Base-by-base conservation (phyloP, 2,888 invertebrate genomes). In the Tanytarsus gracilentus region DNA sequence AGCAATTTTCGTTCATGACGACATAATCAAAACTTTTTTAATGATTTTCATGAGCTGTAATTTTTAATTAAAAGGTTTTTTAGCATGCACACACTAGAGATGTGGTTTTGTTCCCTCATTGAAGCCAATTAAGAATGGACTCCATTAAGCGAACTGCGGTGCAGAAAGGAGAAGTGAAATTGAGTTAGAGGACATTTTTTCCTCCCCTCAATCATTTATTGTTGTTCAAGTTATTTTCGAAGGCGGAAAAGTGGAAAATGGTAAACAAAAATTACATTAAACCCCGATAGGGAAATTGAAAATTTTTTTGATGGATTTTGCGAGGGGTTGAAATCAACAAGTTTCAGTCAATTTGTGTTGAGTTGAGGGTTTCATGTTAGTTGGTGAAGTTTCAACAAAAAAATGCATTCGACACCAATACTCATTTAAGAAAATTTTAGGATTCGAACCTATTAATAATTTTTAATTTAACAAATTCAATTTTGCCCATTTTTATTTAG, bases 1-100 rank as follows among this genome's bases (percentile, higher is more conserved):
- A 21, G 27, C 21, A 8, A 14, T 14, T 26, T 29, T 18, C 23
- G 30, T 29, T 21, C 14, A 48, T 58, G 58, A 58, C 58, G 58
- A 58, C 58, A 58, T 58, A 58, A 58, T 58, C 58, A 48, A 58
- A 48, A 44, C 9, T 48, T 48, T 55, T 58, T 48, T 58, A 58
- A 58, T 58, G 58, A 58, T 25, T 53, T 53, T 36, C n/a, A 36
- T 25, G 44, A 44, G 56, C 29, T 48, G 27, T 36, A 53, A 36
- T 53, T 29, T 27, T 36, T 53, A 58, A 58, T 58, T 58, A 58
- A 58, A 58, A 30, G 58, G 44, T 58, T 58, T 51, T 33, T 36
- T 16, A 49, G 40, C 14, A 49, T 26, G 14, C 25, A 9, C 8
- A 49, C 27, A 14, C 25, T 49, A n/a, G 27, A 26, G 25, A 25